Evolutionary conservation across 1,140 invertebrate species (phyloP).

Genomic region (Penaeus japonicus): DNA sequence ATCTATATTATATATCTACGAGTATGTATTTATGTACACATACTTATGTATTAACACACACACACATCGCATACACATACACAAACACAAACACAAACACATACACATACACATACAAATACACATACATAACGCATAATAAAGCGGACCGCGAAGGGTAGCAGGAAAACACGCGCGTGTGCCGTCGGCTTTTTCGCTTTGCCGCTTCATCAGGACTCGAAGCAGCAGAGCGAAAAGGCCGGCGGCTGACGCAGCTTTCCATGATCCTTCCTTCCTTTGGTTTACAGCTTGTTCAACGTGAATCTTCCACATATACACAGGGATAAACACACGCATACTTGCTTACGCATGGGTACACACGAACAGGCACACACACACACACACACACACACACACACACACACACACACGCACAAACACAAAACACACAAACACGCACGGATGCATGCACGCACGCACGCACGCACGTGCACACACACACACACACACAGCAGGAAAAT

Average conservation of each 20-base stretch:
- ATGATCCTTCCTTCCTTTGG: too few relatives aligned
- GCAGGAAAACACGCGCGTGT: too few relatives aligned
- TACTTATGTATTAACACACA: not conserved
- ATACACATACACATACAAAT: not conserved
- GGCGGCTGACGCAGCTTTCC: too few relatives aligned
- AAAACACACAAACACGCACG: not conserved
- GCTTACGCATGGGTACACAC: not conserved
- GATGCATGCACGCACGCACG: too few relatives aligned
- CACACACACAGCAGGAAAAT: too few relatives aligned
- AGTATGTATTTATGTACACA: not conserved
- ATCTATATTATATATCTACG: not conserved
- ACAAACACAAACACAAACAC: not conserved
- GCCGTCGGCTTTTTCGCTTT: too few relatives aligned
- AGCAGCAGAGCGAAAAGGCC: too few relatives aligned
- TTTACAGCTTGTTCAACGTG: too few relatives aligned
- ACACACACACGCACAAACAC: not conserved
- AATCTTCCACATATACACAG: not conserved
- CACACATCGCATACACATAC: not conserved
- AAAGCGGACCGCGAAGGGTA: too few relatives aligned
- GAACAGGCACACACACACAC: not conserved
- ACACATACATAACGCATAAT: not conserved
- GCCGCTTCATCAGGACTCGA: too few relatives aligned
- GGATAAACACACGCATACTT: not conserved
- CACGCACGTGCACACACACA: too few relatives aligned
- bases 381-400: not conserved